A percentile compares a stretch with the other conserved stretches of the same genome.
Evolutionary conservation across 2,888 invertebrate species (phyloP).

Genomic region (Callimorpha dominula): DNA sequence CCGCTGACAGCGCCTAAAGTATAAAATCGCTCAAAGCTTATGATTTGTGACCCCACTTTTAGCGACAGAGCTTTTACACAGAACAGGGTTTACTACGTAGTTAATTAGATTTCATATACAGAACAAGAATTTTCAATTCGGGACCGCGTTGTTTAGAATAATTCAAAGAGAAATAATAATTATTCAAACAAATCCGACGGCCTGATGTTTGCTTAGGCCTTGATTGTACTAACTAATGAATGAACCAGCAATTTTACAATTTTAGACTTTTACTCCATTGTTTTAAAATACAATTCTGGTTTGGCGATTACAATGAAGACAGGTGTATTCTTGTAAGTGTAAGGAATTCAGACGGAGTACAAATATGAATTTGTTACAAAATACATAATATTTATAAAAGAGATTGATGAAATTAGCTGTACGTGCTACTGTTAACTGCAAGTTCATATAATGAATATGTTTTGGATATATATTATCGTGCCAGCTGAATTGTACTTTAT

Average conservation of each 20-base stretch:
- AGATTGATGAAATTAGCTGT: background rate
- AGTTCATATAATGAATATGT: background rate
- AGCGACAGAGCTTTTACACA: conserved; percentile 3
- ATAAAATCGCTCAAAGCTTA: conserved; percentile 8
- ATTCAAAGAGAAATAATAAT: conserved; percentile 72
- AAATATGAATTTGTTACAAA: conserved; percentile 24
- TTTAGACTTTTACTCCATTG: conserved; percentile 51
- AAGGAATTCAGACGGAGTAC: conserved; percentile 33
- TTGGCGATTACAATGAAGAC: conserved; percentile 31
- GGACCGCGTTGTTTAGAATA: conserved; percentile 65
- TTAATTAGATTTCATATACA: conserved; percentile 59
- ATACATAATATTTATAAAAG: background rate
- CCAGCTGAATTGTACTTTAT: background rate
- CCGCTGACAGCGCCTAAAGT: too few relatives aligned
- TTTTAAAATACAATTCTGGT: conserved; percentile 43
- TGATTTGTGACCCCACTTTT: background rate
- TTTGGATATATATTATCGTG: background rate
- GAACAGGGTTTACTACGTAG: conserved; percentile 35
- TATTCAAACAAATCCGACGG: conserved; percentile 71
- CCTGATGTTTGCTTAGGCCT: conserved; percentile 74
- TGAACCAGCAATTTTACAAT: conserved; percentile 45
- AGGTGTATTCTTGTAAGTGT: conserved; percentile 45
- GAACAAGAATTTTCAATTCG: conserved; percentile 66
- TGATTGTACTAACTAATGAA: conserved; percentile 72
- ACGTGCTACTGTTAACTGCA: background rate